These are phyloP conservation scores for Sebastes schlegelii DNA, from an alignment of 2,113 vertebrate genomes.

Conservation along the genomic window DNA sequence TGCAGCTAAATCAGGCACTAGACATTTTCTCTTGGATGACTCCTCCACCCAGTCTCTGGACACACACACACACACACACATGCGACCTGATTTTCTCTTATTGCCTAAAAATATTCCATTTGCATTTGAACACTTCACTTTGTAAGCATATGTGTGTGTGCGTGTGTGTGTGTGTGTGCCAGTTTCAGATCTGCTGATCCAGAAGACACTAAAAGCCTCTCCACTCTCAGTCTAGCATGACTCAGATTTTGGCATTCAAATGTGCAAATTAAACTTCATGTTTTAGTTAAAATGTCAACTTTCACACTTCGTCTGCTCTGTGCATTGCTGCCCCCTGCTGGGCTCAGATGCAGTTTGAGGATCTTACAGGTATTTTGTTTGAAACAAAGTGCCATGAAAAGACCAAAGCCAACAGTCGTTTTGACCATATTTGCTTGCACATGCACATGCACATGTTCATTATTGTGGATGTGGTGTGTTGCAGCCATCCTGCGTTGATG, in stretches of 20 bases:
- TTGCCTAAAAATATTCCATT: background rate
- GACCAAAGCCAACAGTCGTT: background rate
- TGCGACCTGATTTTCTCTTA: background rate
- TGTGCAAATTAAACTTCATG: conserved; percentile 4
- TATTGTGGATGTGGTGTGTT: background rate
- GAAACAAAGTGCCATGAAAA: background rate
- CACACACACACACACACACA: background rate
- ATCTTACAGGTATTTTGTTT: background rate
- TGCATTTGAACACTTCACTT: background rate
- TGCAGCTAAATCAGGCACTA: background rate
- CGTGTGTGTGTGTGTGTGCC: background rate
- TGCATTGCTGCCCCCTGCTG: conserved; percentile 16
- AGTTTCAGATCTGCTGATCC: background rate
- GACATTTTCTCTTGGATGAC: background rate
- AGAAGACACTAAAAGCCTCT: conserved; percentile 12
- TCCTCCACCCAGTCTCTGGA: background rate
- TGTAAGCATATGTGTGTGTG: background rate
- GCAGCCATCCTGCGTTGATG: background rate
- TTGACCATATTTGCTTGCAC: background rate
- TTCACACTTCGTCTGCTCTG: background rate
- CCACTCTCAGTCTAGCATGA: conserved; percentile 1
- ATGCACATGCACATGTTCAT: background rate
- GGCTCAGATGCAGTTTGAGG: background rate
- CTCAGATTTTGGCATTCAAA: conserved; percentile 11
- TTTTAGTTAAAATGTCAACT: conserved; percentile 20